Base-by-base conservation (phyloP, 1,140 invertebrate species). In the Aphis craccivora region DNA sequence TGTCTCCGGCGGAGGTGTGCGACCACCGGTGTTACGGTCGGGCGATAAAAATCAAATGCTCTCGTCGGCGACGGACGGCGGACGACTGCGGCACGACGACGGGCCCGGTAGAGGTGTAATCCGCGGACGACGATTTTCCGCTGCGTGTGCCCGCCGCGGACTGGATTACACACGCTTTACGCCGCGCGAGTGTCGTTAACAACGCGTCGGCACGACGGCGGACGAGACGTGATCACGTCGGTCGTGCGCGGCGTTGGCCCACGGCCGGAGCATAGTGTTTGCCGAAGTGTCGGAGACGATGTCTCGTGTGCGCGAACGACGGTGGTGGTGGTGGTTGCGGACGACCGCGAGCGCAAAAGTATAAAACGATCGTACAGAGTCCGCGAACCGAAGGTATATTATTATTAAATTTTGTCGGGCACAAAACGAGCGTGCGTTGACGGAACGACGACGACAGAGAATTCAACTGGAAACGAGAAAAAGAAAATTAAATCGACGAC, bases 191-290 rank as follows among this genome's bases (percentile, higher is more conserved):
- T 43, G 22, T 23, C 37, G 84, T 87, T 37, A 89, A 89, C 48
- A 89, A n/a, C 48, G 7, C 20, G 48, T 18, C 48, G 48, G 18
- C 14, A 20, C 48, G 87, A 6, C 8, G 48, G 87, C 30, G 87
- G 48, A 20, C 87, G 48, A n/a, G 48, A 89, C 48, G n/a, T 40
- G 30, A 18, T 45, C 84, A 86, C 40, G 84, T 25, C 86, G 45
- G 45, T 88, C 86, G 86, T 88, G 25, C 48, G 84, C n/a, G 81
- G 83, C 83, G 37, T 25, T 45, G 45, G 45, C 43, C 86, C 86
- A 20, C 14, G 86, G 43, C 86, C 86, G 86, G 30, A 88, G 30
- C 86, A 88, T 88, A 40, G 76, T 37, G 35, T 83, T 83, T 23
- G 7, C 83, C 40, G 23, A 43, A 43, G 25, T 43, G 8, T 76